phyloP scores from a whole-genome alignment of 2,888 invertebrate species.

The Hypselothyrea guttata region DNA sequence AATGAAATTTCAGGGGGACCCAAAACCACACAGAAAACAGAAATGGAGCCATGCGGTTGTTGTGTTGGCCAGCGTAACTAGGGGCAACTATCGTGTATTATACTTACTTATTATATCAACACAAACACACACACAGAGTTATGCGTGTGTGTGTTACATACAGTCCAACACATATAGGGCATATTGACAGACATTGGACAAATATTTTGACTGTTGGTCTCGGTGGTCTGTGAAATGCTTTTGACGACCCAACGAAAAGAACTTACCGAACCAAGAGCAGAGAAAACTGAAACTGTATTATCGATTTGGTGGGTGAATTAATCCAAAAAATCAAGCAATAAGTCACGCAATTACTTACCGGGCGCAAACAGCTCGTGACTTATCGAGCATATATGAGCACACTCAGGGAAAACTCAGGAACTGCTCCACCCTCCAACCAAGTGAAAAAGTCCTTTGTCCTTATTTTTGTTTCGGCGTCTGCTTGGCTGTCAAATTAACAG shows the following conservation, averaged over 20 bases:
- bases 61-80: constrained; percentile 62
- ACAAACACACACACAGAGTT: constrained; percentile 9
- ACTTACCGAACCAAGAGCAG: not conserved
- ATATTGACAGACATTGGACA: constrained; percentile 32
- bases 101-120: constrained; percentile 17
- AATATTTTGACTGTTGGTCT: constrained; percentile 40
- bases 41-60: constrained; percentile 37
- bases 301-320: constrained; percentile 42
- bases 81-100: constrained; percentile 57
- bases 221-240: constrained; percentile 2
- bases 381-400: constrained; percentile 18
- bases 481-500: constrained; percentile 15
- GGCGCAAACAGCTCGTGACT: constrained; percentile 25
- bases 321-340: constrained; percentile 43
- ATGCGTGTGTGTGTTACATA: no score
- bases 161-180: constrained; percentile 8
- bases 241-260: constrained; percentile 14
- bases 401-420: not conserved
- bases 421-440: not conserved
- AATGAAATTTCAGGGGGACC: constrained; percentile 20
- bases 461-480: not conserved
- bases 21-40: constrained; percentile 1
- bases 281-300: constrained; percentile 26
- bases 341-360: constrained; percentile 47
- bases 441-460: not conserved